Percentiles rank a stretch among this genome's conserved stretches.
These are phyloP conservation scores for Semnopithecus entellus DNA, from an alignment of 2,113 vertebrate genomes.

Conservation along the genomic window DNA sequence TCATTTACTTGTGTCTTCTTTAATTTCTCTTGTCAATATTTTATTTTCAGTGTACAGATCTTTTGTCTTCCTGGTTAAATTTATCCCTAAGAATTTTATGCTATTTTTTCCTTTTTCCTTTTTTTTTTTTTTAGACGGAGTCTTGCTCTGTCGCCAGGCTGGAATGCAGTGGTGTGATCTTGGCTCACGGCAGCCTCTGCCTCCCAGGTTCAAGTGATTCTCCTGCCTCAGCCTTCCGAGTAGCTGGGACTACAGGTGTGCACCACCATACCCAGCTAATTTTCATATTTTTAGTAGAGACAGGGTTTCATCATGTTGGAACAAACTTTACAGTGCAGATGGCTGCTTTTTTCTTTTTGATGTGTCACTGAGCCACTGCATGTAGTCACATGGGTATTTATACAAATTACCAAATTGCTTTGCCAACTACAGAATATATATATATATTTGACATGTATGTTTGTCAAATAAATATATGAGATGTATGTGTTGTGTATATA, in stretches of 20 bases:
- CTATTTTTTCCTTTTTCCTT: too few relatives aligned
- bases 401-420: not conserved
- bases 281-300: too few relatives aligned
- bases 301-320: not conserved
- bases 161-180: too few relatives aligned
- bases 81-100: not conserved
- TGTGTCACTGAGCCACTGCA: not conserved
- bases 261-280: too few relatives aligned
- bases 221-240: too few relatives aligned
- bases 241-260: too few relatives aligned
- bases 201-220: too few relatives aligned
- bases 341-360: not conserved
- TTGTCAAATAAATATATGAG: too few relatives aligned
- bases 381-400: not conserved
- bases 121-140: too few relatives aligned
- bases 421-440: conserved; percentile 10
- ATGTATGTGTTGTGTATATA: not conserved
- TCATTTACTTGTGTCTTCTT: not conserved
- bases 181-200: too few relatives aligned
- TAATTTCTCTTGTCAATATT: not conserved
- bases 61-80: not conserved
- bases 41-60: not conserved
- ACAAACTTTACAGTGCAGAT: not conserved
- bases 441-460: too few relatives aligned
- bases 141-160: too few relatives aligned